Percentiles rank a stretch among this genome's conserved stretches.
Evolutionary conservation across 2,113 vertebrate genomes (phyloP).

Genomic region (Euleptes europaea): DNA sequence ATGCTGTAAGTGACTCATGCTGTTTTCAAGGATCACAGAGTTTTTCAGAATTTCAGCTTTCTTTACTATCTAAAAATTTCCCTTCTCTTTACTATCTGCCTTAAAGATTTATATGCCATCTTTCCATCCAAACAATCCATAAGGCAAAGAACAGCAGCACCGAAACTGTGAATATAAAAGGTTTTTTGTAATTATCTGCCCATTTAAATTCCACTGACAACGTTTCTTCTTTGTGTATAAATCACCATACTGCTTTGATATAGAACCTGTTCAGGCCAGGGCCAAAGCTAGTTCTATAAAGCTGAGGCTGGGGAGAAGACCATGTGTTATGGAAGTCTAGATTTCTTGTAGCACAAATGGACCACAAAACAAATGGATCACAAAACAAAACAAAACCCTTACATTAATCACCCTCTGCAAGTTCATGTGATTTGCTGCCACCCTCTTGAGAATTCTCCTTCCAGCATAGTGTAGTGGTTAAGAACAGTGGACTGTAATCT

Average conservation of each 20-base stretch:
- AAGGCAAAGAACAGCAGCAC: no score
- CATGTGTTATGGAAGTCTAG: not conserved
- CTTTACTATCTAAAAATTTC: not conserved
- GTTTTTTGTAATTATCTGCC: not conserved
- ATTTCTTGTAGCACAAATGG: slow-evolving; percentile 14
- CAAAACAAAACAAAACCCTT: no score
- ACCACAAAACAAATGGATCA: slow-evolving; percentile 10
- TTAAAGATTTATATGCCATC: no score
- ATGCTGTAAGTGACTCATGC: not conserved
- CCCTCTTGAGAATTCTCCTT: not conserved
- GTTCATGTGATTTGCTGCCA: not conserved
- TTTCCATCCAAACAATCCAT: no score
- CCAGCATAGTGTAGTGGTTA: no score
- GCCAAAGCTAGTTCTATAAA: not conserved
- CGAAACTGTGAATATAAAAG: no score
- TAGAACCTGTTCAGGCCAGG: not conserved
- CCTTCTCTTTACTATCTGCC: no score
- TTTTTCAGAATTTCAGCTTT: not conserved
- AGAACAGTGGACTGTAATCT: no score
- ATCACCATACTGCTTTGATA: not conserved
- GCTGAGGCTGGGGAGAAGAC: not conserved
- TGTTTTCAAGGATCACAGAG: no score
- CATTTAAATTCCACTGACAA: not conserved
- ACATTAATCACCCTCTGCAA: not conserved
- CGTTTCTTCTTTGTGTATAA: not conserved